A percentile compares a stretch with the other conserved stretches of the same genome.
phyloP scores from a whole-genome alignment of 2,888 invertebrate species.

The Parochlus steinenii region DNA sequence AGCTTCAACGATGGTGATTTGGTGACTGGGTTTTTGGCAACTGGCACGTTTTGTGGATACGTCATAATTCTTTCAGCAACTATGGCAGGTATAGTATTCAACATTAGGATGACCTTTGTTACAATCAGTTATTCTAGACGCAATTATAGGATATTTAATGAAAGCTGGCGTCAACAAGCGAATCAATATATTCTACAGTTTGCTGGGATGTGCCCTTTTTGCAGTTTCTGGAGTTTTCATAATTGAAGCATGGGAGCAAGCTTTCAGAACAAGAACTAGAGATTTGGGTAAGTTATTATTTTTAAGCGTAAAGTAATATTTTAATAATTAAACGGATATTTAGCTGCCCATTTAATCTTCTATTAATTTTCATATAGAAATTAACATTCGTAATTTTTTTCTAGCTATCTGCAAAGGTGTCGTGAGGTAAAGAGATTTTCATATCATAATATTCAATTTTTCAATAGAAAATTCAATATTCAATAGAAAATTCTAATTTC shows the following conservation, averaged over 20 bases:
- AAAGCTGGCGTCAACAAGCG: constrained; percentile 55
- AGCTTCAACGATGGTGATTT: constrained; percentile 40
- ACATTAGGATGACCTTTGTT: not conserved
- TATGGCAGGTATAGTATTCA: constrained; percentile 38
- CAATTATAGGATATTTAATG: constrained; percentile 47
- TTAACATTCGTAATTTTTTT: constrained; percentile 27
- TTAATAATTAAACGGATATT: too few species aligned
- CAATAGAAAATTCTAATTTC: too few species aligned
- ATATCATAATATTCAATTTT: too few species aligned
- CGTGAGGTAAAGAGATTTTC: too few species aligned
- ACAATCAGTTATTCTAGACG: constrained; percentile 3
- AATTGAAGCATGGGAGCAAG: constrained; percentile 43
- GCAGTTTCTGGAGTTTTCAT: constrained; percentile 53
- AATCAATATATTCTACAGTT: constrained; percentile 62
- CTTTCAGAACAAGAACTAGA: constrained; percentile 28
- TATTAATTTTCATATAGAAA: too few species aligned
- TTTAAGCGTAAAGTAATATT: too few species aligned
- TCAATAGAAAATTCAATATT: too few species aligned
- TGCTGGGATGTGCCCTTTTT: constrained; percentile 55
- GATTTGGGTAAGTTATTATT: too few species aligned
- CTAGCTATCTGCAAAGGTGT: constrained; percentile 34
- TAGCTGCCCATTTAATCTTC: too few species aligned
- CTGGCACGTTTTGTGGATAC: constrained; percentile 58
- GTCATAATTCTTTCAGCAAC: constrained; percentile 55
- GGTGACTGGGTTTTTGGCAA: constrained; percentile 41